Evolutionary conservation across 2,113 vertebrate species (phyloP), one percentile per base, ranked within the genome.

Genomic region (Phalacrocorax aristotelis): DNA sequence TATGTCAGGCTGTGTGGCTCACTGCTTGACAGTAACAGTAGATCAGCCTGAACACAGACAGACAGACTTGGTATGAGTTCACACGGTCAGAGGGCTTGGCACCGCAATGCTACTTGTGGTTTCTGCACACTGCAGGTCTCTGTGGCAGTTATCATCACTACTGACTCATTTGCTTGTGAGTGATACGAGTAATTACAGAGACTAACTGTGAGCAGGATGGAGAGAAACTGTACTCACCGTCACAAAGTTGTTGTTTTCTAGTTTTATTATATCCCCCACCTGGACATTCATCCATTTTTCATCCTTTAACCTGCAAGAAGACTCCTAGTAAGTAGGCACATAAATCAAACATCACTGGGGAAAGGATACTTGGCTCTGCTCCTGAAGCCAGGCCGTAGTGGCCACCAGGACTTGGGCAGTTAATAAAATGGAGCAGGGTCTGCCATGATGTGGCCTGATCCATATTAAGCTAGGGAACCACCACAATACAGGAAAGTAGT

Each of bases 221-320:
- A 84, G 61, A 85, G 52, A 85, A 89, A 69, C 0, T 0, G 36
- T 71, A 97, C 99, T 98, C 86, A 99, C 99, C 13, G 99, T 99
- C 62, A 99, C 99, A 96, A 98, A 98, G 94, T 99, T 98, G 81
- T 99, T 99, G 88, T 98, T 99, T 96, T 99, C 98, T 97, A 99
- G 97, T 96, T 99, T 99, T 95, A 99, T 98, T 87, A 99, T 98
- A 95, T 99, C 99, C 34, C 99, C 99, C 46, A 99, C 99, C 96
- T 99, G 98, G 79, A 99, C 98, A 58, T 99, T 98, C 99, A 98
- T 99, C 99, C 99, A 99, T 97, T 99, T 99, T 86, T 99, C 98
- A 30, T 97, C 98, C 75, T 95, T 98, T 57, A 99, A 81, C 93
- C 99, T 99, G 96, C 42, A 97, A 96, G 85, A 95, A 90, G 98